Evolutionary conservation across 2,888 invertebrate species (phyloP), one percentile per base, ranked within the genome.

Genomic region (Apeira syringaria): DNA sequence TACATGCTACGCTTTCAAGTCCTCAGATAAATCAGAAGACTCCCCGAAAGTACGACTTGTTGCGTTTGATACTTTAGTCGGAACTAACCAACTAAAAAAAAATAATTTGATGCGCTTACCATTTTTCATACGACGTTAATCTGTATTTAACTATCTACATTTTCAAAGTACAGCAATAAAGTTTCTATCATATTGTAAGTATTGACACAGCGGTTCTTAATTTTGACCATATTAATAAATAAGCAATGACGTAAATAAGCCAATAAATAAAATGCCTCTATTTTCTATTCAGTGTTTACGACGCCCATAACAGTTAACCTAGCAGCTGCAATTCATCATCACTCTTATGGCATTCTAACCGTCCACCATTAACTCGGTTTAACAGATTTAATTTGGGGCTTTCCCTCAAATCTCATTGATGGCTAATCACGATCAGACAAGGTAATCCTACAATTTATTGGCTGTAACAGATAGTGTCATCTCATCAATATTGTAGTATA

Each of bases 361-460:
- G 62, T 62, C 66, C 59, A 57, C 78, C 78, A 83, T 86, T 80
- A 85, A 74, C 73, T 63, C 59, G 74, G 82, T 76, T 85, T 83
- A 80, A 73, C 74, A 74, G 78, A 78, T 85, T 86, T 83, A 78
- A 87, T 85, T 86, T 81, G 74, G 69, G 74, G 74, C 79, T 80
- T 82, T 80, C 85, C 84, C 84, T 74, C 72, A 74, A 78, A 79
- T 69, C 68, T 73, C 74, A 79, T 78, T 79, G 76, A 77, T 68
- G 69, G 73, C 75, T 83, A 86, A 88, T 87, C 83, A 83, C 81
- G 59, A 69, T 68, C 67, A 78, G 74, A 88, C 89, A 83, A 81
- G 80, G 74, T 86, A 87, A 89, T 89, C 88, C 86, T 68, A 61
- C 66, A 77, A 89, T 89, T 88, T 89, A 89, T 88, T 71, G 82